Evolutionary conservation across 2,888 invertebrate genomes (phyloP), one percentile per base, ranked within the genome.

Genomic region (Drosophila basisetae): DNA sequence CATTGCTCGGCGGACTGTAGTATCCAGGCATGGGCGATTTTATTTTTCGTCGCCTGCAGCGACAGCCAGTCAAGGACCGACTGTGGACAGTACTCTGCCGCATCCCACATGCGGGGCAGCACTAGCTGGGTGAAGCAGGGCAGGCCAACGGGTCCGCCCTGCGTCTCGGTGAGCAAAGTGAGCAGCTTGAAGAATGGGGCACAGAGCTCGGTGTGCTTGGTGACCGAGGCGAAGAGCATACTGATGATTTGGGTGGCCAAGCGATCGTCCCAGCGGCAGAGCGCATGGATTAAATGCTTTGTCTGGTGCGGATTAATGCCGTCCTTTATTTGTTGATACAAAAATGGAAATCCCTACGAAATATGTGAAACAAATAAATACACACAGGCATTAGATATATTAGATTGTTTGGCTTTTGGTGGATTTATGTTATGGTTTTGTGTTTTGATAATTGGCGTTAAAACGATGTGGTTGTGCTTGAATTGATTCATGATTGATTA

Each of bases 261-360:
- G 79, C 96, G 95, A 89, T 98, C 98, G 93, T 98, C 98, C 95
- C 97, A 98, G 52, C 98, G 96, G 90, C 98, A 97, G 49, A 99
- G 94, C 22, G 98, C 97, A 94, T 98, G 98, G 82, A 98, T 97
- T 68, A 99, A 94, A 93, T 98, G 97, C 78, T 97, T 95, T 5
- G 98, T 98, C 94, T 98, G 98, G 91, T 97, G 96, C 50, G 98
- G 94, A 94, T 98, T 98, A 76, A 98, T 96, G 88, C 97, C 97
- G 94, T 99, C 99, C 82, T 98, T 96, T 61, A 98, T 98, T 94
- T 98, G 98, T 94, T 98, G 98, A 93, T 97, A 97, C 76, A 99
- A 94, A 94, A 99, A 99, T 37, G 98, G 97, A 93, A 98, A 98
- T 18, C 97, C 97, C 96, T 97, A 93, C 22, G 93, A 94, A 84